Conservation (phyloP, 1,140 invertebrate species). For the Globodera ellingtonae region DNA sequence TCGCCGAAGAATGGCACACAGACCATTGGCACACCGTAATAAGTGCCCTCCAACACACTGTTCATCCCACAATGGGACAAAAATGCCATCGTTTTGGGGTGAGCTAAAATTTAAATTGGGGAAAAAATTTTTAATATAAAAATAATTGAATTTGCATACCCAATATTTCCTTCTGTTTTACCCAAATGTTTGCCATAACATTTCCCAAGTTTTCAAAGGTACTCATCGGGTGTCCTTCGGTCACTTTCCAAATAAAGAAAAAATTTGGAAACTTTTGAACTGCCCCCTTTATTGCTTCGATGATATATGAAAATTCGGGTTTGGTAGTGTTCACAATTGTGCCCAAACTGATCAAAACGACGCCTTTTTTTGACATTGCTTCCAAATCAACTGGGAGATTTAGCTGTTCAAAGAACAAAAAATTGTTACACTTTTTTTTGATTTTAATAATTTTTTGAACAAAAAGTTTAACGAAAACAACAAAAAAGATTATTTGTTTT, state of each 20-base stretch:
- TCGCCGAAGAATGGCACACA: constrained; percentile 69
- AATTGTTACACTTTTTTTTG: not conserved
- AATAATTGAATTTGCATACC: too few relatives aligned
- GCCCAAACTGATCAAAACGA: not conserved
- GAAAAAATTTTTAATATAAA: not conserved
- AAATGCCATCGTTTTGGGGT: constrained; percentile 22
- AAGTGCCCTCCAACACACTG: constrained; percentile 79
- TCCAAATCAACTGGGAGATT: not conserved
- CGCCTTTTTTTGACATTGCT: not conserved
- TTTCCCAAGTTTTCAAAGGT: not conserved
- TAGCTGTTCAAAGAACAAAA: not conserved
- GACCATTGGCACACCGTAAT: constrained; percentile 78
- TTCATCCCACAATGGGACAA: constrained; percentile 67
- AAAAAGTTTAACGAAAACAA: too few relatives aligned
- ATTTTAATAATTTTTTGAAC: too few relatives aligned
- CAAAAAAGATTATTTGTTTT: too few relatives aligned
- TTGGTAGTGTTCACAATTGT: not conserved
- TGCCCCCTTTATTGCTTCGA: constrained; percentile 31
- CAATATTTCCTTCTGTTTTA: constrained; percentile 17
- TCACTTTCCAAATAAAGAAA: constrained; percentile 45
- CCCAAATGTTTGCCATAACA: constrained; percentile 13
- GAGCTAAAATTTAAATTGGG: constrained; percentile 14
- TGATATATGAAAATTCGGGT: not conserved
- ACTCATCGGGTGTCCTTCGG: not conserved
- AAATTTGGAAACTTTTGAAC: constrained; percentile 41